Conservation (phyloP, 1,140 invertebrate genomes). For the Papilio polytes region DNA sequence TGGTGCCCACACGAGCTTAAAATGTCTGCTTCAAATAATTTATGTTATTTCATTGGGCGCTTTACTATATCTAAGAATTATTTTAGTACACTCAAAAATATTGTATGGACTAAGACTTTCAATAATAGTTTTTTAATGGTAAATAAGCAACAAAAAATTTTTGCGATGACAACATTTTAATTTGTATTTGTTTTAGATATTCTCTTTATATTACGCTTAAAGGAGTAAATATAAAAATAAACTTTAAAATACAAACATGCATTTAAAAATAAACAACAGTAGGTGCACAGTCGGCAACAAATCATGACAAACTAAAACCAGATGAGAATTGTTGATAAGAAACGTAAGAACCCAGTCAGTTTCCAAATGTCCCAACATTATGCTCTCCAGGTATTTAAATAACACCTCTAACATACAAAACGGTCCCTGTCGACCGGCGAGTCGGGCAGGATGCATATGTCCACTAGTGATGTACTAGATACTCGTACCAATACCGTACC, state of each 20-base stretch:
- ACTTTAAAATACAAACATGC: slow-evolving; percentile 1
- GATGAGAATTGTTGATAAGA: slow-evolving; percentile 33
- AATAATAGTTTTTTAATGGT: too few species aligned
- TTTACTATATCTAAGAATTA: slow-evolving; percentile 8
- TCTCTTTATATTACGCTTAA: background rate
- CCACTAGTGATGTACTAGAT: slow-evolving; percentile 16
- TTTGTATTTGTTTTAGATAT: too few species aligned
- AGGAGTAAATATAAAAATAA: slow-evolving; percentile 6
- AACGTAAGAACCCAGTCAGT: slow-evolving; percentile 32
- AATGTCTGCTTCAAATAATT: slow-evolving; percentile 29
- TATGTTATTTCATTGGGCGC: background rate
- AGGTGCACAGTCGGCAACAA: background rate
- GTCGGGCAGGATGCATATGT: slow-evolving; percentile 25
- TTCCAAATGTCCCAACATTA: slow-evolving; percentile 40
- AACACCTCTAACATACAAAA: slow-evolving; percentile 37
- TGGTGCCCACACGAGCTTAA: slow-evolving; percentile 13
- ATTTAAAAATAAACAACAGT: slow-evolving; percentile 18
- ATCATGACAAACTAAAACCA: slow-evolving; percentile 18
- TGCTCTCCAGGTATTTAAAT: slow-evolving; percentile 39
- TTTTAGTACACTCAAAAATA: background rate
- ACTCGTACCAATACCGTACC: too few species aligned
- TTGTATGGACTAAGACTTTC: background rate
- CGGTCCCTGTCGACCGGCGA: slow-evolving; percentile 36
- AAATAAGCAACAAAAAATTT: too few species aligned
- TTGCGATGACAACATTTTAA: background rate